Percentiles rank a stretch among this genome's conserved stretches.
Conservation (phyloP, 2,888 invertebrate species). For the Apantesis nais region DNA sequence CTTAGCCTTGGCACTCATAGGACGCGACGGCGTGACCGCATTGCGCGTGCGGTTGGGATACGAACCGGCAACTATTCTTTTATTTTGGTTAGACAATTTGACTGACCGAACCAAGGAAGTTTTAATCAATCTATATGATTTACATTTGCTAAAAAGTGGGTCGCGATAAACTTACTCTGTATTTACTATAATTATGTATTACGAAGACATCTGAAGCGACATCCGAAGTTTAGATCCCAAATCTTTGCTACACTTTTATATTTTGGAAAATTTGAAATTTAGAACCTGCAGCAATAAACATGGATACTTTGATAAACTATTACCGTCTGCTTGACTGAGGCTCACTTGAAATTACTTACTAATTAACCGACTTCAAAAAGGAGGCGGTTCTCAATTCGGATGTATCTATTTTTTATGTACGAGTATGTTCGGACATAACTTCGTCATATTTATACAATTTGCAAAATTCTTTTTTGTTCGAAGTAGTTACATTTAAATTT, state of each 20-base stretch:
- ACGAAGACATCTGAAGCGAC: neutral
- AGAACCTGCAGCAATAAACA: neutral
- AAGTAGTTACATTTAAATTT: too few species aligned
- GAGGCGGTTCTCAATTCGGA: too few species aligned
- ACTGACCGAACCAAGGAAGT: conserved; percentile 7
- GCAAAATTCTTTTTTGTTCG: too few species aligned
- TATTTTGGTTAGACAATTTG: conserved; percentile 19
- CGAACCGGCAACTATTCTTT: conserved; percentile 29
- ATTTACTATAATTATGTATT: neutral
- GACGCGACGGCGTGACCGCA: conserved; percentile 31
- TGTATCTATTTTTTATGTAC: too few species aligned
- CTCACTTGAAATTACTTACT: neutral
- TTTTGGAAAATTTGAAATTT: neutral
- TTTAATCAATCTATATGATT: neutral
- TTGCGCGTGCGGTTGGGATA: conserved; percentile 33
- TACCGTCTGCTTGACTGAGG: neutral
- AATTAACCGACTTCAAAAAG: too few species aligned
- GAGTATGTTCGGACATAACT: too few species aligned
- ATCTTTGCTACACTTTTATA: neutral
- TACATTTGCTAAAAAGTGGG: neutral
- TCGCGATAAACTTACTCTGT: too few species aligned
- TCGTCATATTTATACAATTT: too few species aligned
- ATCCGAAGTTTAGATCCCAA: neutral
- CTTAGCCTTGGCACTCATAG: conserved; percentile 31
- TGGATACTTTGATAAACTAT: neutral